Conservation (phyloP, 2,888 invertebrate species). For the Gibbula magus region DNA sequence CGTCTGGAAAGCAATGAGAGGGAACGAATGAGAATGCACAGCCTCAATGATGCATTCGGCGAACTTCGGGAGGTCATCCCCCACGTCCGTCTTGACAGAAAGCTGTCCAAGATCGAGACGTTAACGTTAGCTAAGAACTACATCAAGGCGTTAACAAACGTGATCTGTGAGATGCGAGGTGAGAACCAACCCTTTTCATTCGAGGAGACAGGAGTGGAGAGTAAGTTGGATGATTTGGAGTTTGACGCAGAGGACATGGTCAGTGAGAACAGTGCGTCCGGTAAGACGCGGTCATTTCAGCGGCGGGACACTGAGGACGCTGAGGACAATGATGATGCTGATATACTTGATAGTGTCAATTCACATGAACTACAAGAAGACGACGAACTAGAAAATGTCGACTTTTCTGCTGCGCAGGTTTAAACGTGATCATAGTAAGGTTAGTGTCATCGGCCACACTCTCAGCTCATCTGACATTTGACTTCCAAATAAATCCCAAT, state of each 20-base stretch:
- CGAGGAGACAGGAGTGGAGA: slow-evolving; percentile 41
- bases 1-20: slow-evolving; percentile 93
- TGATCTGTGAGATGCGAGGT: slow-evolving; percentile 87
- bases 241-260: slow-evolving; percentile 33
- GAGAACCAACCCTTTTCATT: slow-evolving; percentile 82
- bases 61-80: slow-evolving; percentile 90
- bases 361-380: slow-evolving; percentile 11
- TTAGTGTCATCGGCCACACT: background rate
- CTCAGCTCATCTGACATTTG: slow-evolving; percentile 2
- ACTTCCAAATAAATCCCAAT: slow-evolving; percentile 10
- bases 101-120: slow-evolving; percentile 91
- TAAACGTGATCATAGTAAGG: background rate
- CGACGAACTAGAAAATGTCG: background rate
- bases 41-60: slow-evolving; percentile 92
- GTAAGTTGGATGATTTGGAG: slow-evolving; percentile 44
- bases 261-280: background rate
- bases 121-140: slow-evolving; percentile 91
- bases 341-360: background rate
- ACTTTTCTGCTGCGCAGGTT: background rate
- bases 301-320: background rate
- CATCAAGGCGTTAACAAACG: slow-evolving; percentile 90
- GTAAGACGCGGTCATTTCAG: background rate
- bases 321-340: background rate
- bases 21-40: slow-evolving; percentile 94
- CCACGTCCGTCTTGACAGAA: slow-evolving; percentile 88